Evolutionary conservation across 2,888 invertebrate species (phyloP).

Genomic region (Pheosia gnoma): DNA sequence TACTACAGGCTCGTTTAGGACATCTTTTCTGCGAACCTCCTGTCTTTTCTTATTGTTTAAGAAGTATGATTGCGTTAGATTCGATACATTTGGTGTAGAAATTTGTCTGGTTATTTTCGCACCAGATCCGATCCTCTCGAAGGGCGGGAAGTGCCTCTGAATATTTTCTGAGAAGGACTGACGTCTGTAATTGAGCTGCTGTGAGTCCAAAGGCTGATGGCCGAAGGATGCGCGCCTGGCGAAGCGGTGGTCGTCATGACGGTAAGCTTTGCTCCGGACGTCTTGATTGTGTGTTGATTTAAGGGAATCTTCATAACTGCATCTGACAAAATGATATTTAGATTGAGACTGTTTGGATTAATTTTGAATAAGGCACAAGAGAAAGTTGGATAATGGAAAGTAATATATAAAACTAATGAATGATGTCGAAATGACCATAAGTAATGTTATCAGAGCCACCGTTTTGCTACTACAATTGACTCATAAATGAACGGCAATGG

Average conservation of each 20-base stretch:
- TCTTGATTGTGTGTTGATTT: constrained; percentile 86
- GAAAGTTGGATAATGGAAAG: not conserved
- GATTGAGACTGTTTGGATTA: constrained; percentile 5
- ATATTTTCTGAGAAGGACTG: constrained; percentile 78
- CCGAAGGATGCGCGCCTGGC: constrained; percentile 70
- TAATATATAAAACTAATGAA: no score
- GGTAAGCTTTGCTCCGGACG: constrained; percentile 50
- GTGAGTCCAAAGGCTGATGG: constrained; percentile 64
- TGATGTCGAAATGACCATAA: no score
- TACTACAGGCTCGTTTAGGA: constrained; percentile 70
- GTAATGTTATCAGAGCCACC: no score
- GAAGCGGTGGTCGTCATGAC: constrained; percentile 57
- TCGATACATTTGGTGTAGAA: constrained; percentile 71
- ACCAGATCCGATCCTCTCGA: constrained; percentile 60
- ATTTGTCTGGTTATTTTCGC: constrained; percentile 62
- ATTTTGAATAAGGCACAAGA: not conserved
- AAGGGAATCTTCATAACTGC: constrained; percentile 92
- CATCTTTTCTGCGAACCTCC: constrained; percentile 66
- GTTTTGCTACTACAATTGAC: no score
- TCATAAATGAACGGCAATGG: no score
- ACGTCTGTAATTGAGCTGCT: constrained; percentile 61
- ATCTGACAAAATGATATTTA: constrained; percentile 51
- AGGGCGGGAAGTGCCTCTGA: constrained; percentile 67
- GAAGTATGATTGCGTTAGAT: constrained; percentile 65
- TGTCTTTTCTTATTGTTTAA: constrained; percentile 59